phyloP scores from a whole-genome alignment of 2,797 vertebrate genomes.

The Pempheris klunzingeri region DNA sequence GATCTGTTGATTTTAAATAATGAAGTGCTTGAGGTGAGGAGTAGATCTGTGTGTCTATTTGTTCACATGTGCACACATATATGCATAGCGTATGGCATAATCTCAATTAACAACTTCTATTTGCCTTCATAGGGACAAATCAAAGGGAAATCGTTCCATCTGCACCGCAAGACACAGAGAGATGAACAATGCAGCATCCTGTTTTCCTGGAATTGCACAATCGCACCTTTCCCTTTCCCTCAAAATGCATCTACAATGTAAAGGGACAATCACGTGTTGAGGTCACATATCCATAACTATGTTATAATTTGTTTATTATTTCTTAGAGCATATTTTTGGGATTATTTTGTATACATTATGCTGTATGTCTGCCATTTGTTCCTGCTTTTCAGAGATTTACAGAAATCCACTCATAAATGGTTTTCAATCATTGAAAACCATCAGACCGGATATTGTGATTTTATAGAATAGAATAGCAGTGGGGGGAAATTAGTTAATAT shows the following conservation, averaged over 20 bases:
- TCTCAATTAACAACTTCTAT: background rate
- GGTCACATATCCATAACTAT: background rate
- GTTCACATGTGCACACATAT: background rate
- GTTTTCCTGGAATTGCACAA: background rate
- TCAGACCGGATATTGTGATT: background rate
- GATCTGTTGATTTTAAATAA: background rate
- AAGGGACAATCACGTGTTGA: background rate
- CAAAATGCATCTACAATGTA: background rate
- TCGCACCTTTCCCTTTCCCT: background rate
- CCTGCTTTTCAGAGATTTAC: background rate
- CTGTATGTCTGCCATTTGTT: background rate
- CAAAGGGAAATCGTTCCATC: background rate
- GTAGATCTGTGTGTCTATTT: background rate
- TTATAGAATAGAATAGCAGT: background rate
- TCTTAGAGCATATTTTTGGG: background rate
- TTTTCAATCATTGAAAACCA: background rate
- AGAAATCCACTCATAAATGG: background rate
- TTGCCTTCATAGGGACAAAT: background rate
- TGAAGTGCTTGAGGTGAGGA: conserved; percentile 13
- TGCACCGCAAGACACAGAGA: background rate
- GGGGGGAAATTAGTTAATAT: background rate
- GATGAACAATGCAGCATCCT: background rate
- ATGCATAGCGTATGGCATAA: background rate
- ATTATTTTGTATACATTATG: background rate
- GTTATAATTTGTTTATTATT: background rate